Evolutionary conservation across 2,888 invertebrate species (phyloP), one percentile per base, ranked within the genome.

Genomic region (Cinara cedri): DNA sequence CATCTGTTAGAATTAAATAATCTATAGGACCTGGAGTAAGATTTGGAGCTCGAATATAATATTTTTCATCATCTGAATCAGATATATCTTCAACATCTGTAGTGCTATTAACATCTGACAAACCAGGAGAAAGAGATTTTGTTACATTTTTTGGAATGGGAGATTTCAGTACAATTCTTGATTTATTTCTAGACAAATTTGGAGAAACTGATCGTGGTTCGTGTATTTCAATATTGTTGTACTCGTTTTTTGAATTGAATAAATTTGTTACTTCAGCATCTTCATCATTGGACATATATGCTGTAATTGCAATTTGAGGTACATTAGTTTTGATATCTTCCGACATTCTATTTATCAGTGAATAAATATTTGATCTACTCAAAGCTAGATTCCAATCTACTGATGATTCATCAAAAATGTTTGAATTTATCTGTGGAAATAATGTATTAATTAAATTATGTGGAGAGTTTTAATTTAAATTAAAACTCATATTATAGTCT

Each of bases 61-160:
- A 44, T 21, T 84, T 84, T 55, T 84, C 84, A 63, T 86, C 86
- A 75, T 87, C 87, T 19, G 86, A 85, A 62, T 84, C 78, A n/a
- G 78, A 82, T 44, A 87, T 82, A 11, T 85, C 82, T 84, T 87
- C 87, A 55, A 85, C 83, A 82, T 87, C 87, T 21, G 87, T 86
- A 21, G 84, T 63, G 54, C 83, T 82, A 82, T 83, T 82, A 19
- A 82, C 70, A 70, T 82, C 81, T 13, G 81, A 81, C n/a, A 81
- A 74, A 16, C 80, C 63, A 13, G 82, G 82, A 19, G 81, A 70
- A 46, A 78, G 68, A 51, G 46, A 82, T 42, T 63, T 75, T 66
- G 26, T 60, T 81, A 68, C 16, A 65, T 42, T 76, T 66, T 24
- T 49, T 84, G 21, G 76, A 81, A 81, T 84, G 83, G 11, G 84